These are phyloP conservation scores for Dicerorhinus sumatrensis DNA, from an alignment of 2,113 vertebrate species.

Conservation along the genomic window DNA sequence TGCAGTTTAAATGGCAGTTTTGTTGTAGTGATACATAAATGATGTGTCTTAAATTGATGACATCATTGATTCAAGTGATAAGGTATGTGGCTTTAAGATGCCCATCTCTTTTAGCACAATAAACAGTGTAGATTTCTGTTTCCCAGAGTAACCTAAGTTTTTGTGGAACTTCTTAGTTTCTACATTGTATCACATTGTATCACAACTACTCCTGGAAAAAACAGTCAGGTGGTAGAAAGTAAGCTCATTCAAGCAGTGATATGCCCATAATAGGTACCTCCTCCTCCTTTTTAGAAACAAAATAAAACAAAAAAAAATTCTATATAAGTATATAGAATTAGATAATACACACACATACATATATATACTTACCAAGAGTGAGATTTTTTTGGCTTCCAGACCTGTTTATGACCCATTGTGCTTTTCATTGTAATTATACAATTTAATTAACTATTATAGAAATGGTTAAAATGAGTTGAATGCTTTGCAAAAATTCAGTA, in stretches of 20 bases:
- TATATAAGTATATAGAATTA: background rate
- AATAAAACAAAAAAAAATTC: background rate
- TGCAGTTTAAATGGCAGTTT: slow-evolving; percentile 14
- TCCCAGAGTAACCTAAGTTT: background rate
- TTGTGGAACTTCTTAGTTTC: background rate
- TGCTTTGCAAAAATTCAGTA: background rate
- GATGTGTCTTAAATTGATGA: background rate
- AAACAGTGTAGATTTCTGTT: background rate
- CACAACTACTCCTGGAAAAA: background rate
- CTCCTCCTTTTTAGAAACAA: background rate
- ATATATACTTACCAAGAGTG: background rate
- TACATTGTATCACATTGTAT: background rate
- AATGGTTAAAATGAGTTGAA: background rate
- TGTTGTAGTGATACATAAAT: background rate
- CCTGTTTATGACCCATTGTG: background rate
- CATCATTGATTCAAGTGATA: background rate
- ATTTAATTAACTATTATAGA: background rate
- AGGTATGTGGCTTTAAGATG: background rate
- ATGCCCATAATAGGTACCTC: background rate
- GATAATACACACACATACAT: background rate
- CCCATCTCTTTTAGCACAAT: background rate
- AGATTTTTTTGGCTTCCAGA: background rate
- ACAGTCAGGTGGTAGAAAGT: background rate
- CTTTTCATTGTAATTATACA: background rate
- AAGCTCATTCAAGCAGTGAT: background rate